phyloP scores from a whole-genome alignment of 2,888 invertebrate species.

The Iselma pallidipennis region DNA sequence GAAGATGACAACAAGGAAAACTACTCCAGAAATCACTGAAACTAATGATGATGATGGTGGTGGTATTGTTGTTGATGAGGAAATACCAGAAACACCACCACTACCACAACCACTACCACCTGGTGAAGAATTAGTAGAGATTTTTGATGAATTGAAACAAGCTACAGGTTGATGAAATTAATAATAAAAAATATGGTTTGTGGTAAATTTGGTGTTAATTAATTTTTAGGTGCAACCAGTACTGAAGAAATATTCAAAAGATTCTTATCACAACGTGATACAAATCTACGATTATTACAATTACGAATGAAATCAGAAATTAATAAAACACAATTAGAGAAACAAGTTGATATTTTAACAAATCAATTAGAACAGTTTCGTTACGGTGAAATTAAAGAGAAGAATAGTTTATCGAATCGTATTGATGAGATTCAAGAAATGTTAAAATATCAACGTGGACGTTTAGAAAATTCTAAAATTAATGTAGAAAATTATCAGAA shows the following conservation, averaged over 20 bases:
- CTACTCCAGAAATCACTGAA: slow-evolving; percentile 48
- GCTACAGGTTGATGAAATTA: slow-evolving; percentile 64
- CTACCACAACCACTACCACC: slow-evolving; percentile 48
- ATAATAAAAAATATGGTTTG: neutral
- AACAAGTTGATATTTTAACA: slow-evolving; percentile 65
- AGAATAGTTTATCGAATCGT: slow-evolving; percentile 68
- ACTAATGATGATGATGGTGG: slow-evolving; percentile 48
- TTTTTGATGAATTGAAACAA: slow-evolving; percentile 75
- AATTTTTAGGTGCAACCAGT: slow-evolving; percentile 68
- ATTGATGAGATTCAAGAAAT: slow-evolving; percentile 66
- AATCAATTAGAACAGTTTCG: slow-evolving; percentile 76
- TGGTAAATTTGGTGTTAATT: neutral
- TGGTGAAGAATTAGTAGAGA: slow-evolving; percentile 63
- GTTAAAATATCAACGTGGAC: slow-evolving; percentile 60
- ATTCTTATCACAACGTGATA: slow-evolving; percentile 74
- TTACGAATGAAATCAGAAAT: slow-evolving; percentile 73
- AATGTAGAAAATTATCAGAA: slow-evolving; percentile 48
- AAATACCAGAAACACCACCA: slow-evolving; percentile 32
- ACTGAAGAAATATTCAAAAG: slow-evolving; percentile 75
- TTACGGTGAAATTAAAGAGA: slow-evolving; percentile 78
- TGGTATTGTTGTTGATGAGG: slow-evolving; percentile 53
- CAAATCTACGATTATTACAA: slow-evolving; percentile 69
- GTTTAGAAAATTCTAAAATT: slow-evolving; percentile 48
- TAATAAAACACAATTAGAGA: slow-evolving; percentile 73
- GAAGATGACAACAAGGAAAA: slow-evolving; percentile 51